Conservation (phyloP, 2,888 invertebrate genomes). For the Hybos culiciformis region DNA sequence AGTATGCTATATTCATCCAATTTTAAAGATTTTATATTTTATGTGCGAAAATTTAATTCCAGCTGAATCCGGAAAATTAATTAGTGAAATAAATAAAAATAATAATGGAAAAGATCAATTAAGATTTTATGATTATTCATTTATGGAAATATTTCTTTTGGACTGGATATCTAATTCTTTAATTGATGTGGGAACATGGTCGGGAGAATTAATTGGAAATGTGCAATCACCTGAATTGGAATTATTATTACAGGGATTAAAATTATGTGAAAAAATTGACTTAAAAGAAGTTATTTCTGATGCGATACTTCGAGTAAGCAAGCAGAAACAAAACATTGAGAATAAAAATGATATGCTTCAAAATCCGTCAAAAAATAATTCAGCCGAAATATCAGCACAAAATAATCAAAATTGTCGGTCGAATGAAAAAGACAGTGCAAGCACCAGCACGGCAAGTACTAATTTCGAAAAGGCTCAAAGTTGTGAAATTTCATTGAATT, state of each 20-base stretch:
- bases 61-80: conserved; percentile 21
- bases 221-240: conserved; percentile 20
- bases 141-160: conserved; percentile 29
- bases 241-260: conserved; percentile 25
- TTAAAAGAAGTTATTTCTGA: conserved; percentile 21
- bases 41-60: conserved; percentile 35
- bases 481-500: no score
- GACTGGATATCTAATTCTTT: conserved; percentile 25
- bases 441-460: no score
- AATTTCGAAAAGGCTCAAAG: no score
- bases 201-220: not conserved
- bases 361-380: conserved; percentile 4
- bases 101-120: conserved; percentile 17
- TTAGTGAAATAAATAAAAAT: conserved; percentile 17
- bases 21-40: conserved; percentile 36
- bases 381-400: conserved; percentile 6
- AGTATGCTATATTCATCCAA: conserved; percentile 30
- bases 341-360: conserved; percentile 8
- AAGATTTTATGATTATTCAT: conserved; percentile 23
- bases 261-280: conserved; percentile 21
- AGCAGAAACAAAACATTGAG: conserved; percentile 2
- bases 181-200: conserved; percentile 20
- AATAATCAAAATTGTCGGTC: no score
- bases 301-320: no score
- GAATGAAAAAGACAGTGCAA: not conserved